Conservation (phyloP, 2,888 invertebrate species). For the Ectemnius lituratus region DNA sequence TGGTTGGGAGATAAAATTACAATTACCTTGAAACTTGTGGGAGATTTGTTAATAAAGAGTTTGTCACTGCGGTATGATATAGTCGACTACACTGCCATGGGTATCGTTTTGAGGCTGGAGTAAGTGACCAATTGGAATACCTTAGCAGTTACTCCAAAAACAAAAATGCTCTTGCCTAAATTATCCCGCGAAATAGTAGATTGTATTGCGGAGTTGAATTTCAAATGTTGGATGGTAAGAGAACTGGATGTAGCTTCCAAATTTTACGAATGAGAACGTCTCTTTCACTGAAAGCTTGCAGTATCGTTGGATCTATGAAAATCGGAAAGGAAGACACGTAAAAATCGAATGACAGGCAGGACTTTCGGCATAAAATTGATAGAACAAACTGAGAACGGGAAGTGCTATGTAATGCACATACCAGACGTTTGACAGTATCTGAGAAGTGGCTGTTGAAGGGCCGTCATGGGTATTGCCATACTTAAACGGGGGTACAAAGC, state of each 20-base stretch:
- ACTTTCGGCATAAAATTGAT: too few relatives aligned
- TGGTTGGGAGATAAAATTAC: too few relatives aligned
- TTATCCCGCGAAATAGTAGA: too few relatives aligned
- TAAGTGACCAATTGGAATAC: too few relatives aligned
- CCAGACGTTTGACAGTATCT: conserved; percentile 78
- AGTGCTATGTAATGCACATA: background rate
- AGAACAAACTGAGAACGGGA: background rate
- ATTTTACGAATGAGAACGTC: conserved; percentile 79
- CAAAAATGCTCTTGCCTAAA: too few relatives aligned
- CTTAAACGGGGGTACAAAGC: conserved; percentile 81
- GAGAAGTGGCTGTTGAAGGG: conserved; percentile 76
- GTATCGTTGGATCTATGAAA: conserved; percentile 78
- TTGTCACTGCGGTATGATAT: too few relatives aligned
- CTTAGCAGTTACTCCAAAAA: too few relatives aligned
- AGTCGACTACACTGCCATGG: too few relatives aligned
- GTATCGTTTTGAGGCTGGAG: too few relatives aligned
- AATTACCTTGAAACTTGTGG: too few relatives aligned
- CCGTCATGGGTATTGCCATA: conserved; percentile 81
- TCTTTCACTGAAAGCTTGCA: conserved; percentile 78
- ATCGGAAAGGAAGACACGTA: conserved; percentile 23
- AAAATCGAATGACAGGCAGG: background rate
- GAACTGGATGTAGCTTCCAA: conserved; percentile 78
- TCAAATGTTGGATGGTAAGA: conserved; percentile 65
- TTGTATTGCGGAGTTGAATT: too few relatives aligned
- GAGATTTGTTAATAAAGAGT: too few relatives aligned